Percentiles rank a stretch among this genome's conserved stretches.
Evolutionary conservation across 2,113 vertebrate genomes (phyloP).

Genomic region (Labeo rohita): DNA sequence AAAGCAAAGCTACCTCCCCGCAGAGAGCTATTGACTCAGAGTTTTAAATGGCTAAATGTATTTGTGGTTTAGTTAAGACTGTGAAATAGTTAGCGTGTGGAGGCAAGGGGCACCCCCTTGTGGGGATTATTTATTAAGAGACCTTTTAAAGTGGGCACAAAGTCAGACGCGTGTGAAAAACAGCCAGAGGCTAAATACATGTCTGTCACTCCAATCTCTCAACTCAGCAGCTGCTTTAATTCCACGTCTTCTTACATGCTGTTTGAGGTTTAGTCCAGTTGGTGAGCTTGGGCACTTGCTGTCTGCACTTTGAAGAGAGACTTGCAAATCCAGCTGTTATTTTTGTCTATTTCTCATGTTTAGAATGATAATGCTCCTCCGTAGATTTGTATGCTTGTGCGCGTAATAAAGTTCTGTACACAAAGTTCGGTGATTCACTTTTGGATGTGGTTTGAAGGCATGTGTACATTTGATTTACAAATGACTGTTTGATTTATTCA

Average conservation of each 20-base stretch:
- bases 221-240: conserved; percentile 28
- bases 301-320: background rate
- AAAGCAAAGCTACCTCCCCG: conserved; percentile 16
- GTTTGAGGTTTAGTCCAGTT: conserved; percentile 18
- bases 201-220: conserved; percentile 34
- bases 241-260: conserved; percentile 16
- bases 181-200: conserved; percentile 40
- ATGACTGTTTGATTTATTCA: background rate
- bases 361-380: background rate
- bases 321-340: background rate
- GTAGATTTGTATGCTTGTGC: background rate
- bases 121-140: conserved; percentile 39
- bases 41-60: conserved; percentile 30
- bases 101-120: conserved; percentile 16
- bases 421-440: background rate
- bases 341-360: background rate
- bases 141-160: conserved; percentile 12
- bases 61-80: conserved; percentile 27
- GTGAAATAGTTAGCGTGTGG: background rate
- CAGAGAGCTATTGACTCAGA: background rate
- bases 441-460: background rate
- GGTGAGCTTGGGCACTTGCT: background rate
- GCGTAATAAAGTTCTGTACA: background rate
- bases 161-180: conserved; percentile 1
- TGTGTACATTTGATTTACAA: background rate